Percentiles rank a stretch among this genome's conserved stretches.
Evolutionary conservation across 2,888 invertebrate genomes (phyloP).

Genomic region (Cryptocheilus praepositus): DNA sequence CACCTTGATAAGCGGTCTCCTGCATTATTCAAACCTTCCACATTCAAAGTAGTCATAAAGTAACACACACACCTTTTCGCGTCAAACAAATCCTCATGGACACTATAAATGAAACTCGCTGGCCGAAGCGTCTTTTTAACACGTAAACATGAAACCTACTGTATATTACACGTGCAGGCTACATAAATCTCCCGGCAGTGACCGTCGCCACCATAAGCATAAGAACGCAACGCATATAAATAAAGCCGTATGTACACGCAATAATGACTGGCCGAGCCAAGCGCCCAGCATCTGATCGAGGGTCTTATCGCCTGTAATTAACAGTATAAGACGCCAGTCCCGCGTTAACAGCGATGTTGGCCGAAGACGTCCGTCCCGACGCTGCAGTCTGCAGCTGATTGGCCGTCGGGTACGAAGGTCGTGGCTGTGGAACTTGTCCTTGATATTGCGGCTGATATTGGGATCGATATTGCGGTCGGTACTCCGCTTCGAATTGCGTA

Average conservation of each 20-base stretch:
- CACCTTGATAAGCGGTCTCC: too few relatives aligned
- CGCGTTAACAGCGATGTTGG: slow-evolving; percentile 83
- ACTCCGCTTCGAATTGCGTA: slow-evolving; percentile 53
- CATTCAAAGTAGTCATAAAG: too few relatives aligned
- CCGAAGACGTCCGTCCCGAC: slow-evolving; percentile 76
- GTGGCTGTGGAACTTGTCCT: slow-evolving; percentile 62
- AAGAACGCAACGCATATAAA: slow-evolving; percentile 18
- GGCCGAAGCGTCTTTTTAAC: too few relatives aligned
- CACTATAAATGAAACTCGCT: too few relatives aligned
- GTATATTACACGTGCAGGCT: too few relatives aligned
- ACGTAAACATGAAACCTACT: too few relatives aligned
- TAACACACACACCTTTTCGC: too few relatives aligned
- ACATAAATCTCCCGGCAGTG: not conserved
- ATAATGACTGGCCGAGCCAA: slow-evolving; percentile 9
- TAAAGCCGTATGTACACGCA: slow-evolving; percentile 38
- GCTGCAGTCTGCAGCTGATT: not conserved
- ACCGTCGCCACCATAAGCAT: not conserved
- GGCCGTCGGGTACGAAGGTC: slow-evolving; percentile 47
- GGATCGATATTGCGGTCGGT: slow-evolving; percentile 69
- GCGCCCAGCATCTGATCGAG: too few relatives aligned
- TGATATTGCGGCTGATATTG: slow-evolving; percentile 71
- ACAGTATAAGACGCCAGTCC: slow-evolving; percentile 84
- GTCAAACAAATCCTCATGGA: too few relatives aligned
- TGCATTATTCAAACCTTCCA: too few relatives aligned
- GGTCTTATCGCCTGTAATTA: slow-evolving; percentile 80